These are phyloP conservation scores for Vidua chalybeata DNA, from an alignment of 2,113 vertebrate species.

Conservation along the genomic window DNA sequence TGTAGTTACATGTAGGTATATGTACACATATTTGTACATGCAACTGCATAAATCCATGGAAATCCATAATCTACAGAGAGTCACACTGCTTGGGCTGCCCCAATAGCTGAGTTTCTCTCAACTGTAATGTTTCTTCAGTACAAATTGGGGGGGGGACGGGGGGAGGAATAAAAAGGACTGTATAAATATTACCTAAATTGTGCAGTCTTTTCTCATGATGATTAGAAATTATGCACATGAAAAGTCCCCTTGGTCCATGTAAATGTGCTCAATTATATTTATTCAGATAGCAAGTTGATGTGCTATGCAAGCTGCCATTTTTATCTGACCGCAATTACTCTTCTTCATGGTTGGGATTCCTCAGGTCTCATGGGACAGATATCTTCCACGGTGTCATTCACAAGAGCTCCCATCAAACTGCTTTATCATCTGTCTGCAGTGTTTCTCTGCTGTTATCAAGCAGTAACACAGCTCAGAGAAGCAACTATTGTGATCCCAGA, in stretches of 20 bases:
- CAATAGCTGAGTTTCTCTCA: neutral
- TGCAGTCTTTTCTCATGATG: neutral
- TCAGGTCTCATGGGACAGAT: conserved; percentile 19
- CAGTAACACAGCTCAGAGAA: conserved; percentile 25
- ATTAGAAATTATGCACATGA: neutral
- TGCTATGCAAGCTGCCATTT: conserved; percentile 22
- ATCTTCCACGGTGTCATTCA: conserved; percentile 21
- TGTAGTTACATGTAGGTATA: neutral
- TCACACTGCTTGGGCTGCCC: neutral
- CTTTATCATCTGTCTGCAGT: conserved; percentile 50
- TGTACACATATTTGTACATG: too few species aligned
- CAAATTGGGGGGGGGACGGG: neutral
- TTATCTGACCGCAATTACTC: conserved; percentile 12
- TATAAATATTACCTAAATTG: neutral
- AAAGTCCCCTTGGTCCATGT: neutral
- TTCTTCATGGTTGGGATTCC: conserved; percentile 37
- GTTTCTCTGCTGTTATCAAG: conserved; percentile 36
- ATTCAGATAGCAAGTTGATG: neutral
- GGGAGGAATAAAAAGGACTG: neutral
- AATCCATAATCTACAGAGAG: neutral
- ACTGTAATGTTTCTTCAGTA: neutral
- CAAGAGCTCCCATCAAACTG: conserved; percentile 27
- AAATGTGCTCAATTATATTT: conserved; percentile 35
- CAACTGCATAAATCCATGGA: neutral
- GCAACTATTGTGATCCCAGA: conserved; percentile 3